Percentiles rank a stretch among this genome's conserved stretches.
phyloP scores from a whole-genome alignment of 2,888 invertebrate species.

The Rutpela maculata region DNA sequence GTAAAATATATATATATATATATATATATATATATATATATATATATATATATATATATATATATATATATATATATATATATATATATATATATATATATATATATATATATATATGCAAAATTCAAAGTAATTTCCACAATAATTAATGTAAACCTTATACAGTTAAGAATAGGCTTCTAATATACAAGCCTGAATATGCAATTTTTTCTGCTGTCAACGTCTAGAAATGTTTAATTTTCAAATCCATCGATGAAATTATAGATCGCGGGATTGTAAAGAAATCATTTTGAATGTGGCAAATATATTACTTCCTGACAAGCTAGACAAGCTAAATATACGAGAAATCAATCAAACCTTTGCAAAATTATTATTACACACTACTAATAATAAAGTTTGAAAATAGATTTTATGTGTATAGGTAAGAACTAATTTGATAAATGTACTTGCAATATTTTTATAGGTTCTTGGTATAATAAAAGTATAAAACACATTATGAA shows the following conservation, averaged over 20 bases:
- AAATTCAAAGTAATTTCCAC: too few species aligned
- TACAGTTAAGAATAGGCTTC: background rate
- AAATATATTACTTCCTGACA: constrained; percentile 3
- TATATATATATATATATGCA: too few species aligned
- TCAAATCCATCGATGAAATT: background rate
- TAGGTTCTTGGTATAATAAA: too few species aligned
- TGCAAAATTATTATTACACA: background rate
- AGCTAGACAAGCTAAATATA: background rate
- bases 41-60: too few species aligned
- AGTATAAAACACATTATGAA: too few species aligned
- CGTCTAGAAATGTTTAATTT: background rate
- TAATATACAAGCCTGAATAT: background rate
- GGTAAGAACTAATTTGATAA: background rate
- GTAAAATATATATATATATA: too few species aligned
- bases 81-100: too few species aligned
- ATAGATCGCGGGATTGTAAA: background rate
- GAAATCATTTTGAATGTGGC: background rate
- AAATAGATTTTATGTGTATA: constrained; percentile 1
- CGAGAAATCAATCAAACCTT: background rate
- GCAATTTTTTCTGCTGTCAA: background rate
- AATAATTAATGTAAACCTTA: too few species aligned
- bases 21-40: too few species aligned
- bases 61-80: too few species aligned
- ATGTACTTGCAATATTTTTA: too few species aligned
- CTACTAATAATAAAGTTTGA: background rate